Base-by-base conservation (phyloP, 2,888 invertebrate species). In the Linyphia triangularis region DNA sequence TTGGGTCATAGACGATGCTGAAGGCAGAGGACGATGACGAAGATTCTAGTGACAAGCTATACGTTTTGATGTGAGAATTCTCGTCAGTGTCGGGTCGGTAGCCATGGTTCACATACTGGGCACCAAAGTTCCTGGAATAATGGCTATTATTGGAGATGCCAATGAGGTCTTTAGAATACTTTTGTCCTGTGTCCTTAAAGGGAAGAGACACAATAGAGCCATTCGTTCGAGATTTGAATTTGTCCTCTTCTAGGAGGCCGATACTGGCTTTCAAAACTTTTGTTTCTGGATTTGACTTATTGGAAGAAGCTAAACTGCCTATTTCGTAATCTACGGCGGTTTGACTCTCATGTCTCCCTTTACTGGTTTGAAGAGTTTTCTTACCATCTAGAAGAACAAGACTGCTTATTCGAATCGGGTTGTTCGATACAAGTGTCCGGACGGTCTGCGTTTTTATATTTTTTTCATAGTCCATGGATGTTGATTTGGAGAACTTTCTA, bases 1-100 rank as follows among this genome's bases (percentile, higher is more conserved):
- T 43, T 7, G 89, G 89, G 5, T 89, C 89, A 24, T n/a, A 75
- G 6, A 89, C 40, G 16, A 89, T 37, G 4, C 65, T 81, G 22
- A 88, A 88, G 51, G n/a, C n/a, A 2, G 70, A 19, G 4, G 30
- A 37, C 0, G 73, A 19, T 19, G 33, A 33, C 5, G 37, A n/a
- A 6, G 51, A 19, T 26, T 70, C 26, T 1, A 24, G 24, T 22
- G 26, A 4, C 28, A 9, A 9, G 0, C 16, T 13, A 13, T 51
- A 5, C 1, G 9, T 16, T 5, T 43, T 65, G 2, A 19, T 79
- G 1, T 13, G 3, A 19, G 43, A 28, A 19, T 51, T 22, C 6
- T 40, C 72, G n/a, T 26, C 22, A 4, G 19, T 7, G n/a, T 57
- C 24, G n/a, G 19, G 10, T 13, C 69, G 28, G 65, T 78, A 65